Conservation (phyloP, 2,888 invertebrate genomes). For the Ophion slaviceki region DNA sequence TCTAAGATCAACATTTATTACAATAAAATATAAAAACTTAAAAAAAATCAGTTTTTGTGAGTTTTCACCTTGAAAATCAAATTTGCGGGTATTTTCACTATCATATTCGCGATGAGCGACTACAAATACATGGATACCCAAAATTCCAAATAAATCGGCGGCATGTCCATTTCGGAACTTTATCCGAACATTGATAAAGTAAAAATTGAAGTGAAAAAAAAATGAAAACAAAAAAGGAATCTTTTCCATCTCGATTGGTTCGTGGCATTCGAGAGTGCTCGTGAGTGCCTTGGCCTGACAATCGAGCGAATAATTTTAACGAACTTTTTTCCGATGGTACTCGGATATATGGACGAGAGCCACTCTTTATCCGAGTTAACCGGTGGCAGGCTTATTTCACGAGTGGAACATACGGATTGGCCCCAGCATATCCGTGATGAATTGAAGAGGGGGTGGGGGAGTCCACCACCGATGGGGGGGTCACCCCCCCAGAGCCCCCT, state of each 20-base stretch:
- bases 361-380: constrained; percentile 44
- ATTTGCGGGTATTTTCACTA: no score
- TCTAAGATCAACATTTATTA: no score
- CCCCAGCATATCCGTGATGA: constrained; percentile 22
- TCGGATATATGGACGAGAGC: constrained; percentile 63
- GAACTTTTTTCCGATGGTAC: constrained; percentile 60
- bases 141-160: no score
- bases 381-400: constrained; percentile 32
- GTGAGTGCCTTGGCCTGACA: constrained; percentile 30
- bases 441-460: not conserved
- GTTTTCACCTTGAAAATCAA: no score
- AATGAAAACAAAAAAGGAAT: not conserved
- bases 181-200: no score
- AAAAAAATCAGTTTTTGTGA: no score
- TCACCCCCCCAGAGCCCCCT: no score
- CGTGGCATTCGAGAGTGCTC: not conserved
- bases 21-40: no score
- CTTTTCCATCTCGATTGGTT: not conserved
- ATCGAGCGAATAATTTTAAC: constrained; percentile 71
- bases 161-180: no score
- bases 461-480: not conserved
- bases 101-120: no score
- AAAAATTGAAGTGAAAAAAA: no score
- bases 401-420: constrained; percentile 39
- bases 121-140: no score